phyloP scores from a whole-genome alignment of 2,113 vertebrate genomes.

The Rhinopomastus cyanomelas region DNA sequence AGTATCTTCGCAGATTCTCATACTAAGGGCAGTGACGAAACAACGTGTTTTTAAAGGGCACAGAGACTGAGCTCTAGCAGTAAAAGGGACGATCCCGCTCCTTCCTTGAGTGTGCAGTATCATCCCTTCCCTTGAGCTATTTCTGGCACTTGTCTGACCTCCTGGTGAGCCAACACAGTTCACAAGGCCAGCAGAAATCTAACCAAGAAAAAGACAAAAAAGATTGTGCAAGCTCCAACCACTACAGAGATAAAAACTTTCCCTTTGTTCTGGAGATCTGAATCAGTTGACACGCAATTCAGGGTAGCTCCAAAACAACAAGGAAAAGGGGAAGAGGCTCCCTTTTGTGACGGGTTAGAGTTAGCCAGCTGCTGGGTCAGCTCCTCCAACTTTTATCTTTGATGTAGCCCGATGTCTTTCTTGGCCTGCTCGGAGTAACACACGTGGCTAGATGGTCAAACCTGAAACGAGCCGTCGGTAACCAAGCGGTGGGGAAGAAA shows the following conservation, averaged over 20 bases:
- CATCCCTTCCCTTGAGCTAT: background rate
- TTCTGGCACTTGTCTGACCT: conserved; percentile 10
- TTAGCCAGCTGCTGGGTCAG: background rate
- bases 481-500: background rate
- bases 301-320: too few relatives aligned
- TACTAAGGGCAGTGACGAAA: background rate
- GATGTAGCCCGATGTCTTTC: background rate
- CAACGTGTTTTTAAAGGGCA: background rate
- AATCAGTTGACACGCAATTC: background rate
- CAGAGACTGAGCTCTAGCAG: background rate
- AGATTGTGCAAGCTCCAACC: too few relatives aligned
- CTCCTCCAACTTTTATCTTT: background rate
- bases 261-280: background rate
- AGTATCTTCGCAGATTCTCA: background rate
- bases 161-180: background rate
- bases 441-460: background rate
- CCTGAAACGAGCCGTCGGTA: background rate
- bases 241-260: background rate
- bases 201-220: background rate
- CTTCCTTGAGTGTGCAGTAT: background rate
- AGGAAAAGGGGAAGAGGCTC: too few relatives aligned
- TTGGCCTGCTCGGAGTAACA: background rate
- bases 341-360: too few relatives aligned
- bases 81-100: background rate
- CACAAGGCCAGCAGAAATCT: background rate